phyloP scores from a whole-genome alignment of 2,888 invertebrate genomes.

The Pseudanteris insignis region DNA sequence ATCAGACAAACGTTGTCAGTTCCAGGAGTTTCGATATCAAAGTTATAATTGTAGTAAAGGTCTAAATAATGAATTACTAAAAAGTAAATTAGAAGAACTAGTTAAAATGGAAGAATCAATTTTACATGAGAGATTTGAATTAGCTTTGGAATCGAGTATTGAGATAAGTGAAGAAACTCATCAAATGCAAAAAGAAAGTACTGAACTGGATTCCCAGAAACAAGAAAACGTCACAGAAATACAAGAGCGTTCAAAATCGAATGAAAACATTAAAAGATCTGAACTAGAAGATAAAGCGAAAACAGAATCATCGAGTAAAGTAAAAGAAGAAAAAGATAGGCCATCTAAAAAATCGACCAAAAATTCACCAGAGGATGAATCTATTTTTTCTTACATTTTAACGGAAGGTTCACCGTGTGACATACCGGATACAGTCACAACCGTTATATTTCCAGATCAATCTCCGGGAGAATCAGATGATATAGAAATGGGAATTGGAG shows the following conservation, averaged over 20 bases:
- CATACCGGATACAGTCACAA: slow-evolving; percentile 61
- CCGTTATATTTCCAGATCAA: slow-evolving; percentile 56
- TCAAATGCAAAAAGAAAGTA: not conserved
- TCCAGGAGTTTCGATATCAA: not conserved
- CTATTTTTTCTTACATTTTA: slow-evolving; percentile 51
- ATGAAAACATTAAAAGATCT: too few relatives aligned
- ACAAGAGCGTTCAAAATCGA: too few relatives aligned
- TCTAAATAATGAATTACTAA: slow-evolving; percentile 24
- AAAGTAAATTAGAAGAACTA: slow-evolving; percentile 36
- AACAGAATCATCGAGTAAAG: too few relatives aligned
- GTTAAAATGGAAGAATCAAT: slow-evolving; percentile 33
- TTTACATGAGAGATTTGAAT: slow-evolving; percentile 2
- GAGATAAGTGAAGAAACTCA: not conserved
- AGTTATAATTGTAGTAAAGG: slow-evolving; percentile 12
- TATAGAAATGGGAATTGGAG: slow-evolving; percentile 40
- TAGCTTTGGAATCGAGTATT: too few relatives aligned
- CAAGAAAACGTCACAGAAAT: not conserved
- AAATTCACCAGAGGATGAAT: not conserved
- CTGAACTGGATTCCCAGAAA: not conserved
- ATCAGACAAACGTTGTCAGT: slow-evolving; percentile 3
- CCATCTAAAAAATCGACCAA: too few relatives aligned
- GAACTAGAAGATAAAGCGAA: too few relatives aligned
- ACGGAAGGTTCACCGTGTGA: slow-evolving; percentile 61
- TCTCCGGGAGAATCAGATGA: slow-evolving; percentile 27
- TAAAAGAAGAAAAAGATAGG: too few relatives aligned